phyloP scores from a whole-genome alignment of 2,797 vertebrate species.

The Sciurus carolinensis region DNA sequence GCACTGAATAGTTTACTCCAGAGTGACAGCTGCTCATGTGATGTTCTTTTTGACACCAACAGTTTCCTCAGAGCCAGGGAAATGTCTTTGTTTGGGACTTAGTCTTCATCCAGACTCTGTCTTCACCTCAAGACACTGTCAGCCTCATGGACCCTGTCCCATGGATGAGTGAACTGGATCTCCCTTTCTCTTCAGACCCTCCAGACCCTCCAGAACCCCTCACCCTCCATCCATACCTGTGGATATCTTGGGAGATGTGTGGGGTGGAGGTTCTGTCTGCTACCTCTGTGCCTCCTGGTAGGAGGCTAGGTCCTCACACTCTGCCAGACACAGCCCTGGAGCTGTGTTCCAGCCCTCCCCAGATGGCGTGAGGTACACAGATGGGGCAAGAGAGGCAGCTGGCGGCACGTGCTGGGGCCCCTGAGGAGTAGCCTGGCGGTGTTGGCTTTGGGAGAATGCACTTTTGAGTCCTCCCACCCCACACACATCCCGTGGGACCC shows the following conservation, averaged over 20 bases:
- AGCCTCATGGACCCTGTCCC: neutral
- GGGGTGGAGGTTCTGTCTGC: too few species aligned
- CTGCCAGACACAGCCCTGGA: neutral
- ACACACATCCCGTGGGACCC: neutral
- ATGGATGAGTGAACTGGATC: neutral
- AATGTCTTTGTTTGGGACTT: neutral
- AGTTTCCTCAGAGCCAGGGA: neutral
- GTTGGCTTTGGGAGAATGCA: neutral
- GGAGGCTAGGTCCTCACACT: neutral
- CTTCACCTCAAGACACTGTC: neutral
- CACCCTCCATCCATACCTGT: neutral
- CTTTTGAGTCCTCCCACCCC: accelerated
- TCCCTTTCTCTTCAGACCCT: neutral
- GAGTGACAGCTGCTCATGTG: neutral
- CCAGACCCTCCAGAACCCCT: neutral
- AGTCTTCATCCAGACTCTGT: neutral
- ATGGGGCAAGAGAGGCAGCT: conserved; percentile 3
- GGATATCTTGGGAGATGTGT: neutral
- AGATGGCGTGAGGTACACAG: neutral
- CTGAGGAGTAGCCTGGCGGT: neutral
- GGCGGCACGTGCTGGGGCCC: neutral
- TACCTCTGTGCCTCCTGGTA: neutral
- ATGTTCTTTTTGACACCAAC: neutral
- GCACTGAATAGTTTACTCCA: neutral
- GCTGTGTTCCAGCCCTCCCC: neutral